These are phyloP conservation scores for Ellobium chinense DNA, from an alignment of 2,888 invertebrate species.

Conservation along the genomic window DNA sequence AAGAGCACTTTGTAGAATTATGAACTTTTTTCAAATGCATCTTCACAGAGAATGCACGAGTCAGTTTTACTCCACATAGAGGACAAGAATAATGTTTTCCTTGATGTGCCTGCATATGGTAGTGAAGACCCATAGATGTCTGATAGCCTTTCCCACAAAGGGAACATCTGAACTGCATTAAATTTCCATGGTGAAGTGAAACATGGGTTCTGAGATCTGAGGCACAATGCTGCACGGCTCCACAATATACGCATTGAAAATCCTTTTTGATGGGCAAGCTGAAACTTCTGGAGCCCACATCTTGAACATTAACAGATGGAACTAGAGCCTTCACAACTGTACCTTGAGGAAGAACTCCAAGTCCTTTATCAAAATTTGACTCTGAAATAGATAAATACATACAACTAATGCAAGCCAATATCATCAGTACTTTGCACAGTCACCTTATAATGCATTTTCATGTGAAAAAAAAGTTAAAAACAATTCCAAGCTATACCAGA, in stretches of 20 bases:
- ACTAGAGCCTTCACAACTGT: too few species aligned
- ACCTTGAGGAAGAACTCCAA: neutral
- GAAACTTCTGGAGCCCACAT: too few species aligned
- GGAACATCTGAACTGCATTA: conserved; percentile 32
- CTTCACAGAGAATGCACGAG: conserved; percentile 23
- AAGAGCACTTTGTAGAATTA: conserved; percentile 10
- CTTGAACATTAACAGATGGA: too few species aligned
- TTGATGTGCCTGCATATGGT: conserved; percentile 30
- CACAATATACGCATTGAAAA: conserved; percentile 11
- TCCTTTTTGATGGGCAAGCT: too few species aligned
- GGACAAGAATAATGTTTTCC: conserved; percentile 40
- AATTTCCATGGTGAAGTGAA: conserved; percentile 18
- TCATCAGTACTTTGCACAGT: neutral
- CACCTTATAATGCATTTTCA: too few species aligned
- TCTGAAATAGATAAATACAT: conserved; percentile 29
- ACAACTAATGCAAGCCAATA: too few species aligned
- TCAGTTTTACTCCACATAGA: conserved; percentile 35
- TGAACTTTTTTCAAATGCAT: conserved; percentile 34
- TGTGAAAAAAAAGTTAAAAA: too few species aligned
- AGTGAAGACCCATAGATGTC: conserved; percentile 27
- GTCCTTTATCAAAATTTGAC: neutral
- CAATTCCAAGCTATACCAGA: too few species aligned
- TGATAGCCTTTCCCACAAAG: conserved; percentile 41
- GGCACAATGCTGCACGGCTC: neutral
- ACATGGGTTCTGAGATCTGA: conserved; percentile 24